These are phyloP conservation scores for Sialia sialis DNA, from an alignment of 2,113 vertebrate genomes.

Conservation along the genomic window DNA sequence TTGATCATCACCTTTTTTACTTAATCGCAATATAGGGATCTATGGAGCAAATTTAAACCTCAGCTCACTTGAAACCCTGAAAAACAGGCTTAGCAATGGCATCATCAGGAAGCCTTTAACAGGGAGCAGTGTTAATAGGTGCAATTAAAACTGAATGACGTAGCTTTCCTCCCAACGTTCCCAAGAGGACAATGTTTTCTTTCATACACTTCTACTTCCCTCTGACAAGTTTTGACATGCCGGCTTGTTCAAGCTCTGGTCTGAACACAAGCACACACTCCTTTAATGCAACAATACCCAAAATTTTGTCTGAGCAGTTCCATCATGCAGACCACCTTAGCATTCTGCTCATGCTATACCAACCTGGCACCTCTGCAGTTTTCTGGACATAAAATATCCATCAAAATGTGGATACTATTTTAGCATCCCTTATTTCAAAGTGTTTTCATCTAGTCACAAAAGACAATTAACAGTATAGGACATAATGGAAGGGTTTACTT, in stretches of 20 bases:
- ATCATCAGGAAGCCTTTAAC: slow-evolving; percentile 18
- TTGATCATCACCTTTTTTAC: not conserved
- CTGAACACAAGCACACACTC: not conserved
- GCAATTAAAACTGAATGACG: slow-evolving; percentile 32
- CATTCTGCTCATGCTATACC: not conserved
- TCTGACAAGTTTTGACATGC: slow-evolving; percentile 1
- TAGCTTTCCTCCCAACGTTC: not conserved
- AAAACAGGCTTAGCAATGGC: slow-evolving; percentile 33
- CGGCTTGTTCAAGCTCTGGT: not conserved
- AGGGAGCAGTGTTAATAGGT: not conserved
- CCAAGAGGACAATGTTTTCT: slow-evolving; percentile 13
- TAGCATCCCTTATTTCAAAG: not conserved
- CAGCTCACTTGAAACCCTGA: not conserved
- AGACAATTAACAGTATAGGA: not conserved
- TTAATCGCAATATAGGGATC: not conserved
- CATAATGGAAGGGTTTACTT: not conserved
- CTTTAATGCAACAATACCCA: not conserved
- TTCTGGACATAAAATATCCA: not conserved
- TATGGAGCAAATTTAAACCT: not conserved
- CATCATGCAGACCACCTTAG: not conserved
- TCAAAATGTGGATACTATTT: not conserved
- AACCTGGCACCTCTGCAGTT: not conserved
- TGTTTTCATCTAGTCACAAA: not conserved
- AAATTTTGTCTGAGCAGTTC: not conserved
- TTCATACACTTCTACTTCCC: not conserved